Base-by-base conservation (phyloP, 2,797 vertebrate species). In the Sebastes cheni region DNA sequence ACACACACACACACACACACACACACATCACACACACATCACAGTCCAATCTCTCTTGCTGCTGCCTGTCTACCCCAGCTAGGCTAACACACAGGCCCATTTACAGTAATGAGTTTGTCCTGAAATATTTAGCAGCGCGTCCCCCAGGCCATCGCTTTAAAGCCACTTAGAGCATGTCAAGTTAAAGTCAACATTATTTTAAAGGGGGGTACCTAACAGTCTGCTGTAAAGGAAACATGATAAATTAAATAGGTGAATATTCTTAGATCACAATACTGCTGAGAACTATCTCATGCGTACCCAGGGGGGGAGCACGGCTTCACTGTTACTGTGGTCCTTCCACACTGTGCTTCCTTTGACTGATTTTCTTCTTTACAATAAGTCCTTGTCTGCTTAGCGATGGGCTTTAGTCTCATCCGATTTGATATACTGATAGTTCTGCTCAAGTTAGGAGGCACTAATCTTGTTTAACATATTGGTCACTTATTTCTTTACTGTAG, bases 71-170 rank as follows among this genome's bases (percentile, higher is more conserved):
- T 92, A 85, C 77, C 39, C 75, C 77, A 90, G 87, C 91, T 86
- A 85, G 79, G 80, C 88, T 90, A 93, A 93, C 91, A 90, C 89
- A 88, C 82, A 89, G 87, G 85, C 86, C 90, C 89, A 93, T 93
- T 94, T 94, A 91, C 90, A 92, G 90, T 93, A 93, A 94, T 94
- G 93, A 95, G 91, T 94, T 92, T 87, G 92, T 90, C 90, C 92
- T 95, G 90, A 95, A 96, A 96, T 95, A 95, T 95, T 96, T 93
- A 95, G 94, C 93, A 95, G 89, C 80, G 52, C 75, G 69, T 93
- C 89, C 93, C 90, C 89, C 88, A 93, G 88, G 90, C 91, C 79
- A 84, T 83, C 77, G 75, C 92, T 95, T 95, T 94, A 95, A 93
- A 95, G 91, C 91, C 87, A 92, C 93, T 93, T 92, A 94, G 85